Evolutionary conservation across 53 echinoderm and acorn worm genomes (phyloP), one percentile per base, ranked within the genome.

Genomic region (Paelopatides confundens): DNA sequence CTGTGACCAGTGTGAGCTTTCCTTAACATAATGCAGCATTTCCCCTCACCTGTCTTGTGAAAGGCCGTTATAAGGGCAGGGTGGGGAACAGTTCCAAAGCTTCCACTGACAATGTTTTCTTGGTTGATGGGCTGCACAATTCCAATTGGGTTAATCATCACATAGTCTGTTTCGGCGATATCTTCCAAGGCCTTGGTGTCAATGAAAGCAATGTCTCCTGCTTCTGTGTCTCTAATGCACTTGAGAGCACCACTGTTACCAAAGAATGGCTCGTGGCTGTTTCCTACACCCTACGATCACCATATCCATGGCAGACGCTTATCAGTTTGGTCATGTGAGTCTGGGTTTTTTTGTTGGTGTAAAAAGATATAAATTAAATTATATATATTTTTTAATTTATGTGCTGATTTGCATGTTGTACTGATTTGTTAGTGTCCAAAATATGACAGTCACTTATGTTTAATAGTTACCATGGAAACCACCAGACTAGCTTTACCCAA

Each of bases 121-220:
- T 24, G 79, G 37, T 71, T 88, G 86, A 93, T 91, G 48, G 87
- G 68, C n/a, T 93, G 83, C 35, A 97, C 95, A 64, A 93, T 83
- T 13, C 97, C 97, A 27, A 89, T 76, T 82, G 93, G 97, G 31
- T 93, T 95, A 66, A 97, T 90, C 65, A 97, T 79, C 5, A 90
- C 86, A 62, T 92, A 85, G 28, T 82, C 69, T 28, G 86, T 47
- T 30, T 49, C n/a, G 13, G 70, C 66, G 3, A 34, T 23, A 38
- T 69, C 31, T 2, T 39, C 46, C 38, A 93, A 69, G 3, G 66
- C 77, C 46, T 94, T 92, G 30, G 92, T 90, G n/a, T 97, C 97
- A 26, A 95, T 36, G 88, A 97, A 97, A 37, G 92, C 85, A 31
- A 97, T 84, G 85, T 97, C 97, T 28, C 95, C 97, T 62, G 63